Evolutionary conservation across 2,888 invertebrate genomes (phyloP), one percentile per base, ranked within the genome.

Genomic region (Melanchra persicariae): DNA sequence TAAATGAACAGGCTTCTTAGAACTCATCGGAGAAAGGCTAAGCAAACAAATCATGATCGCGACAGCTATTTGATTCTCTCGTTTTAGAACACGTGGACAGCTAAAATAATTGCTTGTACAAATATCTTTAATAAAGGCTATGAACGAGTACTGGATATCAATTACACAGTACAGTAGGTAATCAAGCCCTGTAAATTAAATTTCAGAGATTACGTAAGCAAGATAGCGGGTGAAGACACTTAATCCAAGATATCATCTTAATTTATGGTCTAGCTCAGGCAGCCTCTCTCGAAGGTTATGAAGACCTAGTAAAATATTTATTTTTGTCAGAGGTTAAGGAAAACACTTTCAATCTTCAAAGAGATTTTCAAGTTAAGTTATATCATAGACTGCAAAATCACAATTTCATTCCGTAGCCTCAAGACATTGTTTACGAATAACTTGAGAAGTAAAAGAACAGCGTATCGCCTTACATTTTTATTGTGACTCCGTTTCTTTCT

Each of bases 1-100:
- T 89, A 85, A 87, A 89, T 82, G 82, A 84, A 81, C 78, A 79
- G 75, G 82, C 76, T 91, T 89, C 91, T 88, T 77, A 74, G 89
- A 89, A 91, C 83, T 79, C 80, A 81, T 70, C 82, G 81, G 76
- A 76, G 78, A 83, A 87, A 87, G 81, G 77, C 65, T 76, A 64
- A 69, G 79, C 62, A 78, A 85, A 73, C 78, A 74, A 83, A 81
- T 78, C 78, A 70, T 68, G 37, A 68, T 68, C 70, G 63, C 47
- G 57, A 70, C 75, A 22, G 69, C 51, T 58, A 85, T 73, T 77
- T 70, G 71, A 68, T 67, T 72, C 52, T 55, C 55, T 61, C 64
- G 22, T 64, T 78, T 75, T 67, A 55, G 55, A 65, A 66, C 59
- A 67, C 55, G 59, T 70, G 55, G 52, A 60, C 66, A 68, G 58